Percentiles rank a stretch among this genome's conserved stretches.
These are phyloP conservation scores for Neolamprologus kungweensis DNA, from an alignment of 2,113 vertebrate species.

Conservation along the genomic window DNA sequence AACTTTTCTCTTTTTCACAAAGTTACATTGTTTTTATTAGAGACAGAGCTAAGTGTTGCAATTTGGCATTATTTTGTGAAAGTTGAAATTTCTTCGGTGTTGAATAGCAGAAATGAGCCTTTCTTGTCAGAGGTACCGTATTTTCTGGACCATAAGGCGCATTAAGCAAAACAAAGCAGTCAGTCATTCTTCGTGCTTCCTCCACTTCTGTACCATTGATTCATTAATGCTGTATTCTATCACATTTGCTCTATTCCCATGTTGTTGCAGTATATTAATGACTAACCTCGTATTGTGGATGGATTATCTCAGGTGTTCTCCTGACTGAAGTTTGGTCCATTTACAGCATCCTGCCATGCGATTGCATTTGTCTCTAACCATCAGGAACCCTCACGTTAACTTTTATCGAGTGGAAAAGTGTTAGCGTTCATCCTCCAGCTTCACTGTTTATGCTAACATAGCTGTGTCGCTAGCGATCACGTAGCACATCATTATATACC, in stretches of 20 bases:
- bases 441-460: no score
- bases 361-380: no score
- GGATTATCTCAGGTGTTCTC: no score
- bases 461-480: no score
- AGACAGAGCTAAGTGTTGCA: not conserved
- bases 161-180: not conserved
- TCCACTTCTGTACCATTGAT: not conserved
- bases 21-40: not conserved
- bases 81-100: not conserved
- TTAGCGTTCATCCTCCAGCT: no score
- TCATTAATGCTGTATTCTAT: fast-evolving
- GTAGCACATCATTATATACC: no score
- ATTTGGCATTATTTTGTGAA: not conserved
- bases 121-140: not conserved
- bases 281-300: fast-evolving
- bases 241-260: fast-evolving
- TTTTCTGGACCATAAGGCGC: not conserved
- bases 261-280: fast-evolving
- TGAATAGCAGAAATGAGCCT: not conserved
- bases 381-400: no score
- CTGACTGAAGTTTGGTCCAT: no score
- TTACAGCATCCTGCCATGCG: no score
- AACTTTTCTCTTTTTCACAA: not conserved
- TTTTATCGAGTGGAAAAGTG: no score
- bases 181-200: not conserved